Conservation (phyloP, 2,113 vertebrate genomes). For the Atrichornis clamosus region DNA sequence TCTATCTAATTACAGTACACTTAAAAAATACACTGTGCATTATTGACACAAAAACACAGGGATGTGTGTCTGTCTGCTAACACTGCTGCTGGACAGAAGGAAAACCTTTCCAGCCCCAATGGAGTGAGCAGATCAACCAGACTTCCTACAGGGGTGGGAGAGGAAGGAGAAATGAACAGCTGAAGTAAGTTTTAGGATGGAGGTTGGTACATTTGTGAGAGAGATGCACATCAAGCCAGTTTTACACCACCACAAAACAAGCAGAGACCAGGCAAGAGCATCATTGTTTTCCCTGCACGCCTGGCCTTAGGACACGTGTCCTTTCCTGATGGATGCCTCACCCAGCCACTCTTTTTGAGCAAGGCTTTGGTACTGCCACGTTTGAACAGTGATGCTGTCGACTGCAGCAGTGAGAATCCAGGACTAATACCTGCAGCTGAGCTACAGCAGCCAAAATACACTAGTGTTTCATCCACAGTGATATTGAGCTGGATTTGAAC, state of each 20-base stretch:
- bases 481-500: slow-evolving; percentile 7
- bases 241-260: neutral
- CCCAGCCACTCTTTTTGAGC: neutral
- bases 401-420: neutral
- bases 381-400: neutral
- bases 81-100: neutral
- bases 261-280: neutral
- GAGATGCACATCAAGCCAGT: neutral
- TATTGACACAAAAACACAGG: slow-evolving; percentile 15
- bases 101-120: neutral
- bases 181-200: neutral
- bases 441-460: neutral
- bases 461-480: neutral
- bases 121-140: neutral
- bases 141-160: neutral
- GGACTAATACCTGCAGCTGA: neutral
- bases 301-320: neutral
- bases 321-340: neutral
- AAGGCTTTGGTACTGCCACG: neutral
- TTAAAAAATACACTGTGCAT: slow-evolving; percentile 1
- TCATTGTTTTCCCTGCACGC: fast-evolving
- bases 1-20: slow-evolving; percentile 36
- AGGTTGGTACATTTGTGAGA: neutral
- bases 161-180: neutral
- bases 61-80: neutral